Conservation (phyloP, 2,113 vertebrate genomes). For the Tupaia chinensis region DNA sequence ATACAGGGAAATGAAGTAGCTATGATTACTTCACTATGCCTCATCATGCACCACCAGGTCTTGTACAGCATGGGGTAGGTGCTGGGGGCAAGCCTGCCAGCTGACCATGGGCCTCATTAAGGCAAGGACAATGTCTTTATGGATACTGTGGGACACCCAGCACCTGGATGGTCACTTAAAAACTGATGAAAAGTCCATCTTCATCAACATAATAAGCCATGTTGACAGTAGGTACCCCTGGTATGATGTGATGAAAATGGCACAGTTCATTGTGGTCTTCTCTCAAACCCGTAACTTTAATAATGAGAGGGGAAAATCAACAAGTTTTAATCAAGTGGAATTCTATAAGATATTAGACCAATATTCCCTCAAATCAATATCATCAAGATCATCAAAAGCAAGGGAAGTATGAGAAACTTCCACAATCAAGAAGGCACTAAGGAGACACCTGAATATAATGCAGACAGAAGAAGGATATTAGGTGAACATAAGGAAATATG, state of each 20-base stretch:
- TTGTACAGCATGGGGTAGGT: background rate
- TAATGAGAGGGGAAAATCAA: background rate
- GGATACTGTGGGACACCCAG: background rate
- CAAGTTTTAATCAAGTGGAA: background rate
- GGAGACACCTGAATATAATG: rapidly evolving
- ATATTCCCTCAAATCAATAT: background rate
- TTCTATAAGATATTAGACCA: too few relatives aligned
- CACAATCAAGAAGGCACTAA: background rate
- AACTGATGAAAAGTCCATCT: background rate
- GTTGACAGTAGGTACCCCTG: background rate
- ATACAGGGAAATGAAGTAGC: background rate
- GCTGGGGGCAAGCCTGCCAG: rapidly evolving
- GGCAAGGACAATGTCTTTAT: background rate
- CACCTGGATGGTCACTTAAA: background rate
- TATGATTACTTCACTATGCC: too few relatives aligned
- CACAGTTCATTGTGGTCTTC: background rate
- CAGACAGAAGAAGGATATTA: background rate
- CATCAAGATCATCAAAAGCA: too few relatives aligned
- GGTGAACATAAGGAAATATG: background rate
- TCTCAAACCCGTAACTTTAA: background rate
- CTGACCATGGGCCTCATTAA: too few relatives aligned
- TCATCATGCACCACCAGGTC: background rate
- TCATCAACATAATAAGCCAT: rapidly evolving
- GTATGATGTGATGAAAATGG: too few relatives aligned
- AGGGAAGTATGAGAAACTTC: background rate